Conservation (phyloP, 2,888 invertebrate genomes). For the Tipula vernalis region DNA sequence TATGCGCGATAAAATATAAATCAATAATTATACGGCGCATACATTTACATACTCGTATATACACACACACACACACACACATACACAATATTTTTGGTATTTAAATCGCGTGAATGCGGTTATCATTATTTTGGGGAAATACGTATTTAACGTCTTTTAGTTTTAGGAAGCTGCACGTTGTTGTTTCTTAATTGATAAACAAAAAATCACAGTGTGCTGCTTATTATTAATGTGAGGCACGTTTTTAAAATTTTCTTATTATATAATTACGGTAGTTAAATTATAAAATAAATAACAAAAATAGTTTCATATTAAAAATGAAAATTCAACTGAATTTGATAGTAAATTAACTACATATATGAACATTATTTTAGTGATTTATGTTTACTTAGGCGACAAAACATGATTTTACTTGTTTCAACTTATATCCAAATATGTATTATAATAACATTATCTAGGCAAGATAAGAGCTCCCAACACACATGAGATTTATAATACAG, state of each 20-base stretch:
- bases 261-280: neutral
- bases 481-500: neutral
- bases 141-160: neutral
- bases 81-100: neutral
- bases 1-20: neutral
- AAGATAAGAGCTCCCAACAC: neutral
- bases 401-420: neutral
- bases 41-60: neutral
- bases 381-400: neutral
- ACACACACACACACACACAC: too few species aligned
- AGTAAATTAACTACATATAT: neutral
- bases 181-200: neutral
- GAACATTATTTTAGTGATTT: neutral
- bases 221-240: neutral
- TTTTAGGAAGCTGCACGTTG: neutral
- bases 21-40: conserved; percentile 11
- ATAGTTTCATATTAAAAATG: neutral
- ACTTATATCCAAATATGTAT: neutral
- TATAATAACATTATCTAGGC: neutral
- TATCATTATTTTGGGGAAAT: neutral
- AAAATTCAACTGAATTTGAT: neutral
- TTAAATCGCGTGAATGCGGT: neutral
- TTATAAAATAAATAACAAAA: neutral
- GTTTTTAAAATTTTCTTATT: neutral
- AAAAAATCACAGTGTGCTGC: neutral